Conservation (phyloP, 1,140 invertebrate genomes). For the Tetraneura akinire region DNA sequence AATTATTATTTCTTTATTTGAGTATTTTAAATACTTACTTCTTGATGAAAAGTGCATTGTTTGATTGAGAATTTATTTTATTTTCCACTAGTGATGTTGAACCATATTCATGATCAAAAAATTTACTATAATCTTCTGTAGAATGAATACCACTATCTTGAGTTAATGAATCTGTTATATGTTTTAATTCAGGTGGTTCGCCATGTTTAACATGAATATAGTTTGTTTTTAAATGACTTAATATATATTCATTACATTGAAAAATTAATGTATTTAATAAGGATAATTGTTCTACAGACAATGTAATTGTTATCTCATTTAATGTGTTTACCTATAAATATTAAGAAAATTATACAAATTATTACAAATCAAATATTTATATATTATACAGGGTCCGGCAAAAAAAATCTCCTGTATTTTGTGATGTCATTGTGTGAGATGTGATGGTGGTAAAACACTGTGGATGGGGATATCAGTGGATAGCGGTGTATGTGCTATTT, state of each 20-base stretch:
- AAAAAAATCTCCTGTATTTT: too few relatives aligned
- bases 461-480: too few relatives aligned
- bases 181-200: background rate
- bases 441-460: too few relatives aligned
- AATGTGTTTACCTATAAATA: conserved; percentile 6
- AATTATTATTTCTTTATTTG: too few relatives aligned
- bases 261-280: conserved; percentile 10
- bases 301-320: conserved; percentile 30
- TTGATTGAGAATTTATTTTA: conserved; percentile 20
- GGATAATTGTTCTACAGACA: conserved; percentile 31
- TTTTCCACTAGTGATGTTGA: conserved; percentile 10
- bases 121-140: conserved; percentile 20
- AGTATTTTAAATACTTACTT: conserved; percentile 3
- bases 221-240: conserved; percentile 47
- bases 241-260: conserved; percentile 41
- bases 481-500: too few relatives aligned
- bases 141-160: conserved; percentile 31
- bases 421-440: too few relatives aligned
- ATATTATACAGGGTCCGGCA: too few relatives aligned
- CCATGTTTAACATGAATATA: background rate
- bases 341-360: background rate
- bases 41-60: background rate
- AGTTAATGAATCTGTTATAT: background rate
- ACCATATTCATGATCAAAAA: conserved; percentile 5
- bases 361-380: background rate